Evolutionary conservation across 2,113 vertebrate genomes (phyloP), one percentile per base, ranked within the genome.

Genomic region (Probosciger aterrimus): DNA sequence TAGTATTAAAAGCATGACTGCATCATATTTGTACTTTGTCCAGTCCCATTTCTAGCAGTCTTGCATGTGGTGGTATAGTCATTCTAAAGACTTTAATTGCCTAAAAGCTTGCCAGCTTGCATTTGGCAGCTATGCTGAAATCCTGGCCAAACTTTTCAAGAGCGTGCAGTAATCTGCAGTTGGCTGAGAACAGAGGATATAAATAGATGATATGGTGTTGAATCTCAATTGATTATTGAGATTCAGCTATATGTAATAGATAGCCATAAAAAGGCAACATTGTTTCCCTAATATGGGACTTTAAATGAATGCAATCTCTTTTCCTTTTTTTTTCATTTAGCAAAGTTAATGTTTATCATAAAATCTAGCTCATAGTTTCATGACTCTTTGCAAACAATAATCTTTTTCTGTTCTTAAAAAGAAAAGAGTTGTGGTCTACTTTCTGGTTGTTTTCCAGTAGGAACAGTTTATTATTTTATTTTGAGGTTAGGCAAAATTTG

Each of bases 131-230:
- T 89, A 79, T 76, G 41, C 92, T 92, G 78, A 92, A 91, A 91
- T 78, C 65, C 85, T 87, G 70, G 82, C 95, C 78, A 93, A 65
- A 93, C 73, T 91, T 92, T 81, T 82, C 60, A 83, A 83, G 71
- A 86, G 83, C 14, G 1, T 70, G 78, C 67, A 80, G 60, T 90
- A 94, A 93, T 75, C 55, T 88, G 87, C 87, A 76, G 69, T 90
- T 97, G 92, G 92, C 91, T 68, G 71, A 82, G 63, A 79, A 31
- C 1, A 1, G 74, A 0, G 6, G 37, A 47, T 89, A 95, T 94
- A 96, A 96, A 95, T 96, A 96, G 92, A 92, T 91, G 52, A 89
- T 89, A 89, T 77, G 95, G 86, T 89, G 67, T 86, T 96, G 88
- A 96, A 95, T 96, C 91, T 91, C 85, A 96, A 94, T 90, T 82